Evolutionary conservation across 2,113 vertebrate genomes (phyloP).

Genomic region (Phalacrocorax carbo): DNA sequence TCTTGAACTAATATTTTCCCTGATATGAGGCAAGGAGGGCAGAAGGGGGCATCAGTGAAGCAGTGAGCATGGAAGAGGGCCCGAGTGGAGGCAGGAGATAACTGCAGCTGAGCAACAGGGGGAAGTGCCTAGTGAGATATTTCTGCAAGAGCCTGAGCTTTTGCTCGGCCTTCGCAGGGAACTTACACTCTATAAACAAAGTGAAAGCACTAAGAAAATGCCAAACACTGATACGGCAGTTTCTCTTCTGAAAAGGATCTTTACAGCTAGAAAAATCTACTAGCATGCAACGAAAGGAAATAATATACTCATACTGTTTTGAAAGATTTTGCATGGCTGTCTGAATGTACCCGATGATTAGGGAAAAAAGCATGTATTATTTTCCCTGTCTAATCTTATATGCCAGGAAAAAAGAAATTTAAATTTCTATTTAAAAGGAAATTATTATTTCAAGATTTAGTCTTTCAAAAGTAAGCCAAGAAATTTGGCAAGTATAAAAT

Average conservation of each 20-base stretch:
- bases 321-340: background rate
- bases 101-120: background rate
- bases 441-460: background rate
- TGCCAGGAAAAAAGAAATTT: background rate
- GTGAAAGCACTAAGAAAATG: background rate
- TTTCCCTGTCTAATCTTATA: background rate
- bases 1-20: background rate
- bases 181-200: background rate
- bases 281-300: background rate
- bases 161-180: background rate
- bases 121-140: background rate
- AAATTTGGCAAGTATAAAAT: background rate
- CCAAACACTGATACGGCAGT: background rate
- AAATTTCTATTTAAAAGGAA: background rate
- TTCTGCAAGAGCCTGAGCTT: background rate
- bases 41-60: constrained; percentile 62
- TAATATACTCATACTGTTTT: fast-evolving
- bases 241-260: background rate
- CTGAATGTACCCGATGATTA: background rate
- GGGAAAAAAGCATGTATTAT: background rate
- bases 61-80: background rate
- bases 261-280: background rate
- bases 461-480: background rate
- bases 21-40: constrained; percentile 7
- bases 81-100: background rate